Evolutionary conservation across 2,888 invertebrate genomes (phyloP).

Genomic region (Meghimatium bilineatum): DNA sequence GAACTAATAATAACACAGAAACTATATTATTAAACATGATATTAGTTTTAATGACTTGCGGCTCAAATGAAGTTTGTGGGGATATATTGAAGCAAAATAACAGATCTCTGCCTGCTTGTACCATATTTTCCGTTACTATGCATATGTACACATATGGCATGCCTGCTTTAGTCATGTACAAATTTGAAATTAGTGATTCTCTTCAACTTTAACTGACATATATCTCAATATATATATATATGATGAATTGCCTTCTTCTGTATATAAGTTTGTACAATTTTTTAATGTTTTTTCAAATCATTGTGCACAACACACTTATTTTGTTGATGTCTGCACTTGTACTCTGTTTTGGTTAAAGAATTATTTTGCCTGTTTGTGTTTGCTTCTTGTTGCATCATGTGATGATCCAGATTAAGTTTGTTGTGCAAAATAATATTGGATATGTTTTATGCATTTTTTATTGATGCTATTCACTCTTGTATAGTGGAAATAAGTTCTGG

Average conservation of each 20-base stretch:
- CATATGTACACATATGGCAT: neutral
- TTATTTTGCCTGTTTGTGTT: neutral
- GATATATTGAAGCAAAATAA: neutral
- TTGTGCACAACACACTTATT: neutral
- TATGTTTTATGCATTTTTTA: neutral
- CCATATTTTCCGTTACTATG: neutral
- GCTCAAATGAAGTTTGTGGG: neutral
- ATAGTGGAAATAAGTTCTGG: too few relatives aligned
- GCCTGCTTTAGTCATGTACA: constrained; percentile 6
- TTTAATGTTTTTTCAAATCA: neutral
- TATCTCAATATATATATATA: neutral
- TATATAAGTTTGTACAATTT: constrained; percentile 15
- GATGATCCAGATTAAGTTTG: neutral
- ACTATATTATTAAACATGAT: neutral
- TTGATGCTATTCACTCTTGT: neutral
- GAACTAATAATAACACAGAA: neutral
- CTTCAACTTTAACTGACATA: neutral
- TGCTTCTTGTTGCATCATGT: neutral
- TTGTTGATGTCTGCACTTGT: neutral
- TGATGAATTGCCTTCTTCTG: constrained; percentile 23
- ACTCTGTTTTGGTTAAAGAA: neutral
- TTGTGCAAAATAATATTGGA: neutral
- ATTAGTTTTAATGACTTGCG: neutral
- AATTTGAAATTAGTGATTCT: neutral
- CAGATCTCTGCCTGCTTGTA: neutral